Base-by-base conservation (phyloP, 2,888 invertebrate genomes). In the Venusia cambrica region DNA sequence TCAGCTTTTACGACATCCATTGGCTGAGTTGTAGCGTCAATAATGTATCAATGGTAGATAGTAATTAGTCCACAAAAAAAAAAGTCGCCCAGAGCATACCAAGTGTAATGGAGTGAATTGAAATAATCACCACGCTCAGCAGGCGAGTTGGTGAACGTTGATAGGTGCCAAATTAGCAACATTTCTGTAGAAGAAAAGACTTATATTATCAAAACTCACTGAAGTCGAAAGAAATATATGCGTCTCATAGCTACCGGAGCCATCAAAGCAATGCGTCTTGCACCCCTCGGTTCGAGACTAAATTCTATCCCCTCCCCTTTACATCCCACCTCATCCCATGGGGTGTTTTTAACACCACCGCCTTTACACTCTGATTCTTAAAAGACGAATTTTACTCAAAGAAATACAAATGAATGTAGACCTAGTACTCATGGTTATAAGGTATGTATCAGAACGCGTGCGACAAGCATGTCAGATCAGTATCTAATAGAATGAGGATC, bases 301-400 rank as follows among this genome's bases (percentile, higher is more conserved):
- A 60, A 51, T n/a, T 51, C 54, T 48, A 54, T 54, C 65, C 67
- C 67, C 51, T 53, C 68, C n/a, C n/a, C n/a, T 52, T 40, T 32
- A 18, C 30, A 44, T 34, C 38, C 56, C 51, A 53, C 54, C 53
- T 50, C 44, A 51, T 51, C 38, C 48, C 62, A 34, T 62, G 63
- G 62, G 66, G 70, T 60, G 62, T 75, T 81, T 83, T 83, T 76
- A 77, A 74, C 69, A 58, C 64, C 66, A 57, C 61, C 60, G 60
- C 75, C 64, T 71, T 76, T 63, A 55, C 59, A 28, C 18, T n/a
- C 19, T 29, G 10, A 18, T 22, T 24, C 27, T 20, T 20, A 73
- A 79, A 77, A 74, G 73, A 62, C 67, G 46, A 66, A 73, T 67
- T 74, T 41, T 38, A 29, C 33, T 16, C 35, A 35, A 37, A 3